Evolutionary conservation across 2,797 vertebrate species (phyloP).

Genomic region (Sparus aurata): DNA sequence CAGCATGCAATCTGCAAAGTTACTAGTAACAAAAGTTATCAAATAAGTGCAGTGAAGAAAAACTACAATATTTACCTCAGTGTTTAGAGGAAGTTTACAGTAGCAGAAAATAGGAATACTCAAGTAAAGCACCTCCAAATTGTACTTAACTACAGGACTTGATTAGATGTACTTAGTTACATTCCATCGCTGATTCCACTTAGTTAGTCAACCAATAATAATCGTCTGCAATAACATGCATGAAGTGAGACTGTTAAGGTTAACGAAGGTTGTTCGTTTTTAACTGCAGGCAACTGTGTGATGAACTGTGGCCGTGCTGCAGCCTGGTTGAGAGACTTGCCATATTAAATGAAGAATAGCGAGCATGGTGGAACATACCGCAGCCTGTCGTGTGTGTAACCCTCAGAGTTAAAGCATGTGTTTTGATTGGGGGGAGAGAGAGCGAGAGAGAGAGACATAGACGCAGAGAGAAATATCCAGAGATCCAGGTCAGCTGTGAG

Average conservation of each 20-base stretch:
- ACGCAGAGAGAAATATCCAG: slow-evolving; percentile 64
- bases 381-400: slow-evolving; percentile 53
- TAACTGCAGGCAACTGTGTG: slow-evolving; percentile 19
- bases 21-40: too few relatives aligned
- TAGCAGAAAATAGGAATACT: too few relatives aligned
- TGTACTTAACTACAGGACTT: too few relatives aligned
- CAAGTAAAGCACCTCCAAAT: too few relatives aligned
- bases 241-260: background rate
- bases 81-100: too few relatives aligned
- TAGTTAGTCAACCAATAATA: slow-evolving; percentile 12
- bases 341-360: slow-evolving; percentile 51
- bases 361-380: slow-evolving; percentile 56
- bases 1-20: too few relatives aligned
- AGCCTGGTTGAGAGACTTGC: slow-evolving; percentile 33
- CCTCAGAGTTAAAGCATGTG: slow-evolving; percentile 68
- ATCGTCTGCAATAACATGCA: background rate
- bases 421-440: slow-evolving; percentile 60
- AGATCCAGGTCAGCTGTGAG: slow-evolving; percentile 86
- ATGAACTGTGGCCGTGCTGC: slow-evolving; percentile 30
- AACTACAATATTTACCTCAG: too few relatives aligned
- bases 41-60: too few relatives aligned
- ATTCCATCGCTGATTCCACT: too few relatives aligned
- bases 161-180: too few relatives aligned
- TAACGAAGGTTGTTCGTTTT: slow-evolving; percentile 15
- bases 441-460: slow-evolving; percentile 43